Base-by-base conservation (phyloP, 2,797 vertebrate genomes). In the Anisognathus igniventris region DNA sequence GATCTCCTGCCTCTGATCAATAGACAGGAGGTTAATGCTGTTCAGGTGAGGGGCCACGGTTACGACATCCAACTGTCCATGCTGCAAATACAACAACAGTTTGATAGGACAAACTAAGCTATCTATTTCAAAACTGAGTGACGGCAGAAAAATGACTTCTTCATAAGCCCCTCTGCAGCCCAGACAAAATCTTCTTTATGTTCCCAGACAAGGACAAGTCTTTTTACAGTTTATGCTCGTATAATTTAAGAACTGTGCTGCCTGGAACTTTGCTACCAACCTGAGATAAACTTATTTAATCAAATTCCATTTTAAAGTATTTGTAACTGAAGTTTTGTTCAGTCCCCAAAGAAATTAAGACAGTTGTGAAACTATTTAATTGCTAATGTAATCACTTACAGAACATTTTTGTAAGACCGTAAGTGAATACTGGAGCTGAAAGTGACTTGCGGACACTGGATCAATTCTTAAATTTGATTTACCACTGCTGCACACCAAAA, bases 181-280 rank as follows among this genome's bases (percentile, higher is more conserved):
- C 71, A 91, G 56, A 95, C 82, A 92, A 86, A 93, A 96, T 83
- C 68, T 39, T 86, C 79, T 94, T 96, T 90, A 88, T 81, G 70
- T 37, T 70, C 56, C 48, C 53, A 60, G 86, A 91, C 57, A 92
- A 93, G 74, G 85, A 82, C 42, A 75, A 85, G 75, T 45, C 61
- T 28, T 79, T 85, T 68, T 79, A 95, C 54, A 92, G 64, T 78
- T 78, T 75, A 66, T 15, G 22, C 50, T 88, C 56, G 51, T 44
- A 65, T 80, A 81, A 74, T 83, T 91, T 90, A 86, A 79, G 25
- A 92, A 61, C 35, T 65, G 25, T 72, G 39, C 73, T 58, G 47
- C 72, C 68, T 15, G 8, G 65, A 74, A 80, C 19, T 68, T 77
- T 15, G 14, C 35, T 66, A 89, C 33, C 60, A 90, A 87, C 68